Conservation (phyloP, 2,797 vertebrate species). For the Poliocrania exsul region DNA sequence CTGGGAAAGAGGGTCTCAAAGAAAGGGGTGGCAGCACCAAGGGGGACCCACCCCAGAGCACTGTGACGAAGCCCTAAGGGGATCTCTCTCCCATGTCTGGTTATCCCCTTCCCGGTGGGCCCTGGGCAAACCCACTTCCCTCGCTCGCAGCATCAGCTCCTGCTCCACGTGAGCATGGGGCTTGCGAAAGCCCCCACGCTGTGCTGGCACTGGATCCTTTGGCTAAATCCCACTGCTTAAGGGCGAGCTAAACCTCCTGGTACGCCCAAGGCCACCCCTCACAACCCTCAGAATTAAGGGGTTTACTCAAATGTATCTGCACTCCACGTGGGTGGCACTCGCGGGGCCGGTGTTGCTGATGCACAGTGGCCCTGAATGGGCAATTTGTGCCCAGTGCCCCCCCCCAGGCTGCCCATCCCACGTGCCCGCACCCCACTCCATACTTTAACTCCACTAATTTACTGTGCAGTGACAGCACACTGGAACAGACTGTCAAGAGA, state of each 20-base stretch:
- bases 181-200: neutral
- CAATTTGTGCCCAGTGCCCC: neutral
- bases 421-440: neutral
- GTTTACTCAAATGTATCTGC: neutral
- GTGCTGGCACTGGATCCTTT: neutral
- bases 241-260: conserved; percentile 23
- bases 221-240: conserved; percentile 54
- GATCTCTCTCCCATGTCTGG: fast-evolving
- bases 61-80: neutral
- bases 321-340: neutral
- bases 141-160: neutral
- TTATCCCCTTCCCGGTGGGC: neutral
- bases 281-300: neutral
- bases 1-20: fast-evolving
- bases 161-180: neutral
- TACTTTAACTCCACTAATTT: fast-evolving
- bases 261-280: conserved; percentile 2
- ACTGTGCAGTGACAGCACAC: fast-evolving
- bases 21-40: neutral
- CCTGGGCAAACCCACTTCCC: fast-evolving
- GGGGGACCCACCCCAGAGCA: fast-evolving
- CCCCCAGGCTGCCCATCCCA: fast-evolving
- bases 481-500: neutral
- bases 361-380: neutral
- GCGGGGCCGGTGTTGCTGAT: fast-evolving